Evolutionary conservation across 2,797 vertebrate species (phyloP).

Genomic region (Characodon lateralis): DNA sequence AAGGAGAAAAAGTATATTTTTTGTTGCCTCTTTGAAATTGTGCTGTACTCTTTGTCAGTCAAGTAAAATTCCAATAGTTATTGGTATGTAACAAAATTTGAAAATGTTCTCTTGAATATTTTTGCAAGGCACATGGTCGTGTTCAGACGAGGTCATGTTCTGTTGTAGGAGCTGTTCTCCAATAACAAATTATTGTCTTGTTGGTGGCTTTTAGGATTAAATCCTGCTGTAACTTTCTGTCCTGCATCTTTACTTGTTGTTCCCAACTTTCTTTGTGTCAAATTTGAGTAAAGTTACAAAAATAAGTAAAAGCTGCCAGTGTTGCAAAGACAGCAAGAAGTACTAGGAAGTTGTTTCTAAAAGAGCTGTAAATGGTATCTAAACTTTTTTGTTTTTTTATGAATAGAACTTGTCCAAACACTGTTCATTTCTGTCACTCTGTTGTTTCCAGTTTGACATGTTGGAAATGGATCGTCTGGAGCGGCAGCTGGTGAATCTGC

Average conservation of each 20-base stretch:
- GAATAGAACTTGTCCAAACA: not conserved
- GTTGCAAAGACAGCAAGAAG: not conserved
- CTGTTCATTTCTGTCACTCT: constrained; percentile 9
- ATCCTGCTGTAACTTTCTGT: constrained; percentile 7
- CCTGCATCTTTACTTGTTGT: not conserved
- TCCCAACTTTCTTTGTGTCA: not conserved
- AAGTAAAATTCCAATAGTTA: no score
- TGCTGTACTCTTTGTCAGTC: no score
- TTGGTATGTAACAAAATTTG: no score
- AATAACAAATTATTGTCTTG: constrained; percentile 26
- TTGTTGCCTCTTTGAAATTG: no score
- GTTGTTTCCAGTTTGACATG: constrained; percentile 90
- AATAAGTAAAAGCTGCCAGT: not conserved
- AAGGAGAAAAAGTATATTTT: no score
- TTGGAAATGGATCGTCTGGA: constrained; percentile 98
- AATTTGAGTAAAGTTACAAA: constrained; percentile 6
- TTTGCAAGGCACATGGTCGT: no score
- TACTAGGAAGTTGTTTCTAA: not conserved
- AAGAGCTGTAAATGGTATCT: not conserved
- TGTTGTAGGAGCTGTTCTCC: not conserved
- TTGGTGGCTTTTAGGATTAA: constrained; percentile 24
- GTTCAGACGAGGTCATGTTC: no score
- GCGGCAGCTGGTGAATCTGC: constrained; percentile 91
- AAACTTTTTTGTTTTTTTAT: not conserved
- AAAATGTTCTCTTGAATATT: no score